phyloP scores from a whole-genome alignment of 2,797 vertebrate species.

The Periophthalmus magnuspinnatus region DNA sequence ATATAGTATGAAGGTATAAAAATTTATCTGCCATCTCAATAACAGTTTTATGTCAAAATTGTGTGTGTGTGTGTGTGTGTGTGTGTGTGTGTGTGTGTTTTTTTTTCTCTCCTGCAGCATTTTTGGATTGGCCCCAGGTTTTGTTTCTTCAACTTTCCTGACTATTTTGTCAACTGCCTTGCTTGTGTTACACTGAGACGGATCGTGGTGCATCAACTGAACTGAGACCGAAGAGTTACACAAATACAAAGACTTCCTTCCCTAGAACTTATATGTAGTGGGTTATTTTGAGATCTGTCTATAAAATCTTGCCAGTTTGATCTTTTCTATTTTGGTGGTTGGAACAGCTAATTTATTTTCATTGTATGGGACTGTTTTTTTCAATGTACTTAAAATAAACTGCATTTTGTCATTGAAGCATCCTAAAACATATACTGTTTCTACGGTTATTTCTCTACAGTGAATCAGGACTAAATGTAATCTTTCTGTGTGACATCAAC shows the following conservation, averaged over 20 bases:
- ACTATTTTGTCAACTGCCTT: neutral
- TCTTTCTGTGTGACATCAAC: too few relatives aligned
- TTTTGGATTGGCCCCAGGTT: neutral
- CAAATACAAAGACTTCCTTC: neutral
- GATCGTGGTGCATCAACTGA: neutral
- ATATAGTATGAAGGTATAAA: too few relatives aligned
- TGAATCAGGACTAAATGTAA: too few relatives aligned
- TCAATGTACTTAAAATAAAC: neutral
- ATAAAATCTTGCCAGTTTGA: neutral
- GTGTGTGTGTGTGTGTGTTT: too few relatives aligned
- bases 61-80: too few relatives aligned
- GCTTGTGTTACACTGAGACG: neutral
- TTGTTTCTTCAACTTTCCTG: neutral
- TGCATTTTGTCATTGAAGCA: neutral
- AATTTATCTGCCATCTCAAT: neutral
- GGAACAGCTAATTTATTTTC: neutral
- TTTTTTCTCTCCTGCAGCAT: neutral
- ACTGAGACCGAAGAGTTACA: neutral
- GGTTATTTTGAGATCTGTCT: neutral
- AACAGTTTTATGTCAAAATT: neutral
- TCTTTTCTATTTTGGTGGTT: neutral
- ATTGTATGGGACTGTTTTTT: neutral
- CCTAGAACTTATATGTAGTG: neutral
- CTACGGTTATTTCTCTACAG: neutral
- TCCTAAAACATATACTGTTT: neutral